Conservation (phyloP, 2,888 invertebrate species). For the Folsomia candida region DNA sequence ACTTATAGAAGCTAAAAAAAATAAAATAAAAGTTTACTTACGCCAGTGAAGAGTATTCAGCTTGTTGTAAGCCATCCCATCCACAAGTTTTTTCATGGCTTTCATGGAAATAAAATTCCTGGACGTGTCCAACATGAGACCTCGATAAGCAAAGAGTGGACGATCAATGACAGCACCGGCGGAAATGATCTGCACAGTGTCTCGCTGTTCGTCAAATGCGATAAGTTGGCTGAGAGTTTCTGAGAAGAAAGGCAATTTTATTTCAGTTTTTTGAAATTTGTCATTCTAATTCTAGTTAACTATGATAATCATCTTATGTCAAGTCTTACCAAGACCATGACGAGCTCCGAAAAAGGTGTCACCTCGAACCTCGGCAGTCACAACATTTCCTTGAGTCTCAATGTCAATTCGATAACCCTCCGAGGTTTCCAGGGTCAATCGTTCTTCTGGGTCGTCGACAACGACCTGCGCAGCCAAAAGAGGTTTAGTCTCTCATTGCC, state of each 20-base stretch:
- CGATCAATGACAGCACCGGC: slow-evolving; percentile 61
- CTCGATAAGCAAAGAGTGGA: slow-evolving; percentile 80
- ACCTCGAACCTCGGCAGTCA: slow-evolving; percentile 52
- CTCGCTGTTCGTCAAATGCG: slow-evolving; percentile 63
- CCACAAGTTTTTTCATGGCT: slow-evolving; percentile 72
- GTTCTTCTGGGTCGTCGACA: slow-evolving; percentile 49
- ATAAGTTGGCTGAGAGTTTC: slow-evolving; percentile 69
- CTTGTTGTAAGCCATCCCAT: slow-evolving; percentile 86
- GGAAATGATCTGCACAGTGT: slow-evolving; percentile 46
- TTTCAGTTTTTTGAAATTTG: no score
- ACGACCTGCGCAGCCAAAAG: slow-evolving; percentile 31
- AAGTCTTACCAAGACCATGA: slow-evolving; percentile 40
- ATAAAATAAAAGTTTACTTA: no score
- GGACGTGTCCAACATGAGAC: slow-evolving; percentile 83
- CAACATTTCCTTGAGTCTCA: slow-evolving; percentile 47
- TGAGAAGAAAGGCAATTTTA: no score
- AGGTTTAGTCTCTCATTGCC: neutral
- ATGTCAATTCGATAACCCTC: slow-evolving; percentile 49
- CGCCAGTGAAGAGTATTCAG: slow-evolving; percentile 89
- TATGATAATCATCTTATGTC: no score
- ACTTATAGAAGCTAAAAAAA: no score
- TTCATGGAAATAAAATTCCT: slow-evolving; percentile 73
- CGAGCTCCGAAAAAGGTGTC: slow-evolving; percentile 48
- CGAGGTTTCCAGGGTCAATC: slow-evolving; percentile 48
- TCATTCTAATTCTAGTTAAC: no score